Conservation (phyloP, 2,888 invertebrate genomes). For the Tenthredo livida region DNA sequence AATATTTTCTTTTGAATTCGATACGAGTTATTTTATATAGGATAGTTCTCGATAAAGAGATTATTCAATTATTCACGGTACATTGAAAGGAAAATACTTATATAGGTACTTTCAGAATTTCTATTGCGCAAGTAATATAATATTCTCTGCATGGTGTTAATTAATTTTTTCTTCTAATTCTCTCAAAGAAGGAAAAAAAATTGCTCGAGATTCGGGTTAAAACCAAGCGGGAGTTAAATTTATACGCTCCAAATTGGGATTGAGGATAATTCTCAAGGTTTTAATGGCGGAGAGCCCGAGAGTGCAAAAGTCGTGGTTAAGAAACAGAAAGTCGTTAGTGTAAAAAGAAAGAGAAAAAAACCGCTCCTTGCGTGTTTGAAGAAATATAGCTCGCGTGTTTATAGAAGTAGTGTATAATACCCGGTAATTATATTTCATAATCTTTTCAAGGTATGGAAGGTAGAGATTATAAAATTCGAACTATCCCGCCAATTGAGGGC, state of each 20-base stretch:
- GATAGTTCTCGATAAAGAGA: neutral
- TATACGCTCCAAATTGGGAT: neutral
- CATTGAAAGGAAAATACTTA: neutral
- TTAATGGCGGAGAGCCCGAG: neutral
- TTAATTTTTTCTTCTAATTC: neutral
- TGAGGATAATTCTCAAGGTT: neutral
- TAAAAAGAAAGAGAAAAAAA: neutral
- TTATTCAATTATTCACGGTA: neutral
- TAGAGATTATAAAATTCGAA: slow-evolving; percentile 3
- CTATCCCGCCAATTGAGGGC: neutral
- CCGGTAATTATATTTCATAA: slow-evolving; percentile 1
- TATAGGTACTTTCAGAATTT: neutral
- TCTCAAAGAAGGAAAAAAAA: neutral
- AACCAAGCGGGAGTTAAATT: neutral
- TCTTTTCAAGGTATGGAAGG: neutral
- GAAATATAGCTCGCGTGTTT: slow-evolving; percentile 6
- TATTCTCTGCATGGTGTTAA: neutral
- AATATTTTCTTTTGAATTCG: neutral
- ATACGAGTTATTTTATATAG: neutral
- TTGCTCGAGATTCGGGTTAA: neutral
- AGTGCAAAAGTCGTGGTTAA: neutral
- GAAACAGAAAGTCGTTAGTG: neutral
- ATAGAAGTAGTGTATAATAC: neutral
- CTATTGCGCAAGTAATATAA: neutral
- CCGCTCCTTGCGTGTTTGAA: neutral